Base-by-base conservation (phyloP, 2,797 vertebrate species). In the Gobionotothen gibberifrons region DNA sequence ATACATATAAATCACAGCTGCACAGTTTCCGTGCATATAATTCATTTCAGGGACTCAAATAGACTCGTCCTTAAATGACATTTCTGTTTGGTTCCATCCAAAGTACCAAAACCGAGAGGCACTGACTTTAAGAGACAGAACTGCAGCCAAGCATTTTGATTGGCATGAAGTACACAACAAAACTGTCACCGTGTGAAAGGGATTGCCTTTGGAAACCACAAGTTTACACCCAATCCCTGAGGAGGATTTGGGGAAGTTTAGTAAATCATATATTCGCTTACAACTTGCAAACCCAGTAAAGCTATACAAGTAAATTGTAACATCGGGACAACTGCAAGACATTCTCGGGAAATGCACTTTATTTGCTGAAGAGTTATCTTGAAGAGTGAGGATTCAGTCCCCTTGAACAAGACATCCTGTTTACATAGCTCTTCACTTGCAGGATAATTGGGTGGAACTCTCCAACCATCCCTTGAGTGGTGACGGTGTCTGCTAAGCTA, bases 391-490 rank as follows among this genome's bases (percentile, higher is more conserved):
- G 43, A 72, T 78, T 82, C 49, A 44, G 36, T 71, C 53, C 51
- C 46, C 39, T 69, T 76, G 64, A 72, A 72, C 51, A 64, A 74
- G 70, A 78, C 15, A 68, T 54, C 9, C 16, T 70, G 57, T 66
- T 79, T 53, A 46, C 64, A 70, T 77, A 85, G 63, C 80, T 69
- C 58, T 71, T 68, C 69, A 76, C 36, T 59, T 29, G 77, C 85
- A 43, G 63, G 72, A 77, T 85, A 89, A 89, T 82, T 88, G 87
- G 52, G 67, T 22, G 21, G 62, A 65, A 29, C 66, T 75, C 66
- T 56, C 42, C 44, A 71, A 75, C 57, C 21, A 64, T 72, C 69
- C 73, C 61, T 64, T 56, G 39, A 56, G 60, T 51, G 19, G 67
- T 40, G 55, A 57, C 68, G 67, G 62, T 67, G 51, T 83, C 72